Conservation (phyloP, 2,888 invertebrate species). For the Orthosia incerta region DNA sequence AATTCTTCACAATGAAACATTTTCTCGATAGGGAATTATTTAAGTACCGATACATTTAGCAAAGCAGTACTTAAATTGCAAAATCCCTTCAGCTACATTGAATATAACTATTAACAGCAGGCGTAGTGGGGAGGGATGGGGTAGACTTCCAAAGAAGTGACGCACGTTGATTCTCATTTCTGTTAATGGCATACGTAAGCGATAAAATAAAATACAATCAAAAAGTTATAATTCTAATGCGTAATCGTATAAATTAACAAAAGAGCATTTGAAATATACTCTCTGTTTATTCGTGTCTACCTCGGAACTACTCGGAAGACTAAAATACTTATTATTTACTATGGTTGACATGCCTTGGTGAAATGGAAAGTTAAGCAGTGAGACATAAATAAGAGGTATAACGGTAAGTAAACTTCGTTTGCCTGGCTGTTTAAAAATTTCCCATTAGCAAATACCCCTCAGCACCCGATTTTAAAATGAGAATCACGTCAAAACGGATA, state of each 20-base stretch:
- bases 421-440: background rate
- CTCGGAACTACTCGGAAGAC: background rate
- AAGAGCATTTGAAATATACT: background rate
- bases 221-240: constrained; percentile 1
- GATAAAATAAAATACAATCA: background rate
- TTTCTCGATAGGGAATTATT: background rate
- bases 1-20: constrained; percentile 3
- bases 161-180: constrained; percentile 37
- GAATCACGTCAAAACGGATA: no score
- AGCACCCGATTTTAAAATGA: no score
- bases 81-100: constrained; percentile 1
- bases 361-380: constrained; percentile 9
- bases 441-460: no score
- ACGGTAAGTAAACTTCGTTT: background rate
- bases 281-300: background rate
- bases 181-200: constrained; percentile 32
- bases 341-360: background rate
- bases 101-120: constrained; percentile 8
- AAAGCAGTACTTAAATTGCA: constrained; percentile 10
- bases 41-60: background rate
- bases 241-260: background rate
- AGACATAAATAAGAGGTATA: constrained; percentile 23
- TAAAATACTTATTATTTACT: background rate
- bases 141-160: background rate
- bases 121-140: background rate